Evolutionary conservation across 2,888 invertebrate genomes (phyloP).

Genomic region (Acanthosepion pharaonis): DNA sequence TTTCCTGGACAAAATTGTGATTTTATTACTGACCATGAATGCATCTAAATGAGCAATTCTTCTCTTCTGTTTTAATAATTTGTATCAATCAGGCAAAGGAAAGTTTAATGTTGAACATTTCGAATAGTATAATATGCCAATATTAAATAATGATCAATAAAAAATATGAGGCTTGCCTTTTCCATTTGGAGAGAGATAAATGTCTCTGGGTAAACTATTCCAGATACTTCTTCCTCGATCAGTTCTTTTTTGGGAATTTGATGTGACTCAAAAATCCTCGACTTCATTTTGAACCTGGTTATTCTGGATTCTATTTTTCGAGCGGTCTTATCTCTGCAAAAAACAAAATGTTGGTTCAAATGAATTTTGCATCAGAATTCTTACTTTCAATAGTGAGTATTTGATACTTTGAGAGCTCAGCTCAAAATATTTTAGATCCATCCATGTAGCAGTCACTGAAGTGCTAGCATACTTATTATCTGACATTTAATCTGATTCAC

Average conservation of each 20-base stretch:
- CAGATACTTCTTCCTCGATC: not conserved
- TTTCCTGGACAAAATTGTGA: too few relatives aligned
- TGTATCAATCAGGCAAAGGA: not conserved
- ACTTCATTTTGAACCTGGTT: not conserved
- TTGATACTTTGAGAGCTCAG: too few relatives aligned
- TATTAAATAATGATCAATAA: not conserved
- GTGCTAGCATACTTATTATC: too few relatives aligned
- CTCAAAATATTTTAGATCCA: too few relatives aligned
- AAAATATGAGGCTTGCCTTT: slow-evolving; percentile 64
- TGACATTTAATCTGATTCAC: too few relatives aligned
- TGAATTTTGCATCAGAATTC: too few relatives aligned
- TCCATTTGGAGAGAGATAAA: slow-evolving; percentile 74
- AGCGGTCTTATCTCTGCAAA: not conserved
- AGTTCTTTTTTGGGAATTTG: not conserved
- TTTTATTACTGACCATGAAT: too few relatives aligned
- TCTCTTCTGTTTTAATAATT: too few relatives aligned
- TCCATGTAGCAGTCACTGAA: too few relatives aligned
- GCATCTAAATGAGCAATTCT: too few relatives aligned
- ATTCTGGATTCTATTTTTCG: not conserved
- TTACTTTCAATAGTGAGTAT: too few relatives aligned
- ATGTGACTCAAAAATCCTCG: not conserved
- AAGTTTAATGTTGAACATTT: not conserved
- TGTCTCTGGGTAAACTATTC: slow-evolving; percentile 63
- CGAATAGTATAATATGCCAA: not conserved
- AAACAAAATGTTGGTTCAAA: not conserved